Percentiles rank a stretch among this genome's conserved stretches.
Evolutionary conservation across 2,113 vertebrate genomes (phyloP).

Genomic region (Rhabdornis inornatus): DNA sequence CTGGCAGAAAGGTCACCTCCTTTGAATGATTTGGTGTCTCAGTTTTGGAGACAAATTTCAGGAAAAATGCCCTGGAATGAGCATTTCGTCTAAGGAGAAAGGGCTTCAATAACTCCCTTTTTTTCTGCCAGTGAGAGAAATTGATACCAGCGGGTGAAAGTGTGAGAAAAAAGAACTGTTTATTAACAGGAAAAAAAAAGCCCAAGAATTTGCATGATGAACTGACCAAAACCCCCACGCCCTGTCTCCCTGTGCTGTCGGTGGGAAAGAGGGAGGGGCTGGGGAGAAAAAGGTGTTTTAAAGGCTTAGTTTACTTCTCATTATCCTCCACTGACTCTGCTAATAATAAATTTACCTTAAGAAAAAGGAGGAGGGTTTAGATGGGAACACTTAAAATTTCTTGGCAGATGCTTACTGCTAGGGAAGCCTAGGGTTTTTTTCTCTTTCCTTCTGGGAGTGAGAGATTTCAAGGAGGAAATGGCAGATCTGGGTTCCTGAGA

Average conservation of each 20-base stretch:
- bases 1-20: slow-evolving; percentile 33
- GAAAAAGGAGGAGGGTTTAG: neutral
- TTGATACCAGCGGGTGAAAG: neutral
- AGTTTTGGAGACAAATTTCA: neutral
- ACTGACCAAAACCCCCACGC: neutral
- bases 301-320: neutral
- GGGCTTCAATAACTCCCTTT: neutral
- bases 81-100: neutral
- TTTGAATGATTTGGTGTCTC: neutral
- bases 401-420: slow-evolving; percentile 9
- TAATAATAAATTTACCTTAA: neutral
- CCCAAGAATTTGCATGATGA: neutral
- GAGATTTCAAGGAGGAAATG: slow-evolving; percentile 10
- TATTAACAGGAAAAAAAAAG: neutral
- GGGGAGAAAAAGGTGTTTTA: neutral
- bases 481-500: neutral
- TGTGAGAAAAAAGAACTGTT: no score
- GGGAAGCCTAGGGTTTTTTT: neutral
- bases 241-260: neutral
- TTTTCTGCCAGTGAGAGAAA: neutral
- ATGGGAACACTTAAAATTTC: slow-evolving; percentile 14
- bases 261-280: neutral
- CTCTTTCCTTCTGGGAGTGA: neutral
- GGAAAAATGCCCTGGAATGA: neutral
- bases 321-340: neutral